A percentile compares a stretch with the other conserved stretches of the same genome.
Conservation (phyloP, 2,888 invertebrate genomes). For the Emmelina monodactyla region DNA sequence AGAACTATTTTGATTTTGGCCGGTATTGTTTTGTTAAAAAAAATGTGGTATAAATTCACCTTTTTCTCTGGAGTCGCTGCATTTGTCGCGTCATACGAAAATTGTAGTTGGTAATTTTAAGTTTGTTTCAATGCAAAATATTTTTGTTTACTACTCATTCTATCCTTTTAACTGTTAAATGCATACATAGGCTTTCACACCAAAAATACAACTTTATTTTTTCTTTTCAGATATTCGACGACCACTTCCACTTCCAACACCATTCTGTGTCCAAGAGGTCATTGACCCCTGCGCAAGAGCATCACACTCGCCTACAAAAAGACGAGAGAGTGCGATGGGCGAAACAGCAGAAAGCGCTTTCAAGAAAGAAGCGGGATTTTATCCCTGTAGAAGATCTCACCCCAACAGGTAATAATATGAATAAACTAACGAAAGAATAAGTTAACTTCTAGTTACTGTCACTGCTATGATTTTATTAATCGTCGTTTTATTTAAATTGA, state of each 20-base stretch:
- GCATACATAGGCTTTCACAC: too few relatives aligned
- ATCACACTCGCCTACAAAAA: constrained; percentile 73
- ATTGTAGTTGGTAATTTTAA: too few relatives aligned
- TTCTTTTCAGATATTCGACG: constrained; percentile 79
- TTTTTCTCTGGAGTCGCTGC: too few relatives aligned
- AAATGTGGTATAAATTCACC: too few relatives aligned
- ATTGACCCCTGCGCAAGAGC: constrained; percentile 71
- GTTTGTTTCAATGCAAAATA: too few relatives aligned
- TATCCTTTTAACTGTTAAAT: too few relatives aligned
- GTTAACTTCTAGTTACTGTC: background rate
- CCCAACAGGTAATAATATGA: constrained; percentile 32
- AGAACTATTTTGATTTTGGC: too few relatives aligned
- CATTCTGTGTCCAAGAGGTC: constrained; percentile 81
- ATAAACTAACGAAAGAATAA: background rate
- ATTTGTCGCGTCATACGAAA: too few relatives aligned
- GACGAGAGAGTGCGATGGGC: constrained; percentile 85
- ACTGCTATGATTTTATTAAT: background rate
- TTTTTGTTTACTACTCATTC: too few relatives aligned
- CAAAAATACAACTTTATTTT: too few relatives aligned
- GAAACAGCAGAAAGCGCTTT: constrained; percentile 81
- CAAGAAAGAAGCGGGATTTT: constrained; percentile 82
- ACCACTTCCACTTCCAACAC: constrained; percentile 88
- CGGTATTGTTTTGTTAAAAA: too few relatives aligned
- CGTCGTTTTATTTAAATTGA: background rate
- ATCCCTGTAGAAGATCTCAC: constrained; percentile 37